Base-by-base conservation (phyloP, 2,113 vertebrate genomes). In the Centrocercus urophasianus region DNA sequence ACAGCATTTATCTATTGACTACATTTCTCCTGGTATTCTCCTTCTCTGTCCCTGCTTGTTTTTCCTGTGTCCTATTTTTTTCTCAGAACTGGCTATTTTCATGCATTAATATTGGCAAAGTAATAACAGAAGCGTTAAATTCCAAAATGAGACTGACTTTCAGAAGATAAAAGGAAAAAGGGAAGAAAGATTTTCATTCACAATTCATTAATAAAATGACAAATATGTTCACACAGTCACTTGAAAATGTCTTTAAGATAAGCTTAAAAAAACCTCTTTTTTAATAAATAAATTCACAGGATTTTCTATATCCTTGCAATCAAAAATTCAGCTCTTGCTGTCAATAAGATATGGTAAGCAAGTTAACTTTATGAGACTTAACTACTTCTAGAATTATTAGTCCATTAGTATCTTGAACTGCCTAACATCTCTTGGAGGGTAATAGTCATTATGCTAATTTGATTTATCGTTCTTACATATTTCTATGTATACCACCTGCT, bases 371-470 rank as follows among this genome's bases (percentile, higher is more conserved):
- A 88, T 3, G 4, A 63, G 32, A 38, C 59, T 56, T 95, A 86
- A 93, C 84, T 87, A 72, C 43, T 82, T 91, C 47, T 34, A 67
- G 11, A 86, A 71, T 87, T 78, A 87, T 82, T 87, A 79, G 28
- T 45, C 54, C 57, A 47, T 50, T 89, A 75, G 74, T 65, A 86
- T 67, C 54, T 84, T 32, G 12, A 92, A 78, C 25, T 92, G 70
- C 63, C 76, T 66, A 72, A 92, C 72, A 92, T 71, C 32, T 73
- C 67, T 36, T 57, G 38, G 59, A 63, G 0, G 4, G 10, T 30
- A 84, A 84, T 38, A 94, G n/a, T 63, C 77, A 47, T 32, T 71
- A 77, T 19, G 90, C 45, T 92, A 83, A 77, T 66, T 22, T 52
- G 32, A 90, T 47, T 34, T 60, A 89, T 69, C 32, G 69, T 22